Evolutionary conservation across 1,140 invertebrate species (phyloP).

Genomic region (Littorina saxatilis): DNA sequence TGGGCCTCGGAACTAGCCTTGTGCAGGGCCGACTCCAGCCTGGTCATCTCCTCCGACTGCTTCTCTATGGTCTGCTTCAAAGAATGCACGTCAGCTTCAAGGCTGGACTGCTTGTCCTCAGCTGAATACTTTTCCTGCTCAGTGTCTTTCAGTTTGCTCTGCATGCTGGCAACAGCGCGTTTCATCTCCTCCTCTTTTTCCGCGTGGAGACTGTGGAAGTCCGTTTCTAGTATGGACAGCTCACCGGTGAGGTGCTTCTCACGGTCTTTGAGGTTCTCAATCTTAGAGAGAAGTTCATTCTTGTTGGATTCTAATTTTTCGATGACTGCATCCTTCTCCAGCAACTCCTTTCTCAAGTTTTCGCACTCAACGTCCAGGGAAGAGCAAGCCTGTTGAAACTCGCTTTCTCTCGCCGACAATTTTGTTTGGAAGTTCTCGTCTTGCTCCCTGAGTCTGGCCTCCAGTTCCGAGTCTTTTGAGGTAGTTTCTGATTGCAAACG

Average conservation of each 20-base stretch:
- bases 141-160: constrained; percentile 15
- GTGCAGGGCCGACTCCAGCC: neutral
- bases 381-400: constrained; percentile 20
- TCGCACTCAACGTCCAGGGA: constrained; percentile 24
- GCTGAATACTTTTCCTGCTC: constrained; percentile 17
- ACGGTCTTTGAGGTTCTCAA: constrained; percentile 34
- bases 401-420: constrained; percentile 10
- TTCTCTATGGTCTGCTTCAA: neutral
- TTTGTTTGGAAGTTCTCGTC: neutral
- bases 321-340: constrained; percentile 33
- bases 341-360: constrained; percentile 28
- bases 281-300: constrained; percentile 30
- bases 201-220: constrained; percentile 33
- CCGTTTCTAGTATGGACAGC: constrained; percentile 30
- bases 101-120: neutral
- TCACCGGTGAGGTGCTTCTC: constrained; percentile 23
- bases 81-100: constrained; percentile 8
- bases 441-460: neutral
- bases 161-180: neutral
- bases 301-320: constrained; percentile 30
- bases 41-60: neutral
- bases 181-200: constrained; percentile 32
- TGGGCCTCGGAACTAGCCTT: neutral
- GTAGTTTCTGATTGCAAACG: neutral
- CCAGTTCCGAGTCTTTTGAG: neutral